phyloP scores from a whole-genome alignment of 2,113 vertebrate species.

The Otocyon megalotis region DNA sequence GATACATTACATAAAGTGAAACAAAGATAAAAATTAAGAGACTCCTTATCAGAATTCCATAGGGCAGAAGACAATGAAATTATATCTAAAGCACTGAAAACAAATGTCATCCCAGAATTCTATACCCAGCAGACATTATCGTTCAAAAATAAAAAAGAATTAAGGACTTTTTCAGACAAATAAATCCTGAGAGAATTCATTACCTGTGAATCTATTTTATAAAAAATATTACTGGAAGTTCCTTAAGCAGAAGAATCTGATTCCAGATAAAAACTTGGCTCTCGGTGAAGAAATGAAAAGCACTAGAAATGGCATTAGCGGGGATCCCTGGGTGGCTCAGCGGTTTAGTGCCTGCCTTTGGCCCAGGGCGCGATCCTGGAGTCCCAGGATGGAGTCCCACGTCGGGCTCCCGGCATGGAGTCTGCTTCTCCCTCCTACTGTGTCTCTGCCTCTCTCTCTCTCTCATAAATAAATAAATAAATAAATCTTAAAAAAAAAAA shows the following conservation, averaged over 20 bases:
- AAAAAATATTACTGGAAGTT: neutral
- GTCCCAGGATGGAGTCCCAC: no score
- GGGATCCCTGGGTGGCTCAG: no score
- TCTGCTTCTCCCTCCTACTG: no score
- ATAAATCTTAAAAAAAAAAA: neutral
- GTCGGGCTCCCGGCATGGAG: no score
- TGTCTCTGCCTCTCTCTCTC: no score
- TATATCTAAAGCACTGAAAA: neutral
- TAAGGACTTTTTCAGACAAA: neutral
- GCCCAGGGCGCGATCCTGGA: no score
- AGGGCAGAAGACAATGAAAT: neutral
- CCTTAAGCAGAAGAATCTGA: neutral
- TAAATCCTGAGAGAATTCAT: neutral
- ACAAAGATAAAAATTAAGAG: neutral
- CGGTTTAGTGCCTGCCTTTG: no score
- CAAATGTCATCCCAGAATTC: neutral
- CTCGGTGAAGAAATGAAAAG: neutral
- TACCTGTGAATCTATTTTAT: neutral
- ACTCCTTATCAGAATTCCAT: neutral
- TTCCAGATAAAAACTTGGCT: neutral
- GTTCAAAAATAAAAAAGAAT: slow-evolving; percentile 30
- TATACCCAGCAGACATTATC: neutral
- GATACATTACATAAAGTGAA: neutral
- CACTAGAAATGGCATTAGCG: neutral
- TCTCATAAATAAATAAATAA: no score